Base-by-base conservation (phyloP, 1,140 invertebrate genomes). In the Stegodyphus dumicola region DNA sequence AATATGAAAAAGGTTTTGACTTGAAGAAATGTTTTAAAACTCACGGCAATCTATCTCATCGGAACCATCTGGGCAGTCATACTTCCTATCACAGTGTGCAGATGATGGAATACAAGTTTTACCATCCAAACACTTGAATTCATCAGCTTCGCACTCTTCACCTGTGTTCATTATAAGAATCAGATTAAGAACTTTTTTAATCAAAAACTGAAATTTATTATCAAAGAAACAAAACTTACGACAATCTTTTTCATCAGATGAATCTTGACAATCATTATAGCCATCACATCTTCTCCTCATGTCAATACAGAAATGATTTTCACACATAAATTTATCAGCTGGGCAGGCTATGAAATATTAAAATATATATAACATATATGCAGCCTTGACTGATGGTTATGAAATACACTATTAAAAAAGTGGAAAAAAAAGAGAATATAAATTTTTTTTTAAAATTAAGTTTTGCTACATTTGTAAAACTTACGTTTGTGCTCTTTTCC, bases 1-100 rank as follows among this genome's bases (percentile, higher is more conserved):
- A 33, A 33, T 33, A 3, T 33, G 33, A 33, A 33, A 33, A 33
- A 33, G 33, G 1, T 33, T 33, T 11, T 64, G 70, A 15, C 9
- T 17, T n/a, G 80, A 52, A 76, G 10, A 49, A 71, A 52, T 3
- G 0, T 0, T 17, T 54, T n/a, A 18, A 75, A 83, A 81, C 87
- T 86, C 64, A 88, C 88, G 94, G 89, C 97, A 99, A 71, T 94
- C 94, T n/a, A 94, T 93, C 90, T 99, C 97, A 89, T 99, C 97
- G 52, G 96, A 97, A 90, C 96, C 93, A 74, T 91, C 92, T 0
- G 94, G 93, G 90, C 96, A 97, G 87, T 95, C 93, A 71, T 83
- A 81, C 17, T 85, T 79, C 48, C 90, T 89, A 87, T 92, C 89
- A 89, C 92, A 92, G 18, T 87, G 86, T 18, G 86, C 85, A 51